Conservation (phyloP, 2,113 vertebrate genomes). For the Spheniscus mendiculus region DNA sequence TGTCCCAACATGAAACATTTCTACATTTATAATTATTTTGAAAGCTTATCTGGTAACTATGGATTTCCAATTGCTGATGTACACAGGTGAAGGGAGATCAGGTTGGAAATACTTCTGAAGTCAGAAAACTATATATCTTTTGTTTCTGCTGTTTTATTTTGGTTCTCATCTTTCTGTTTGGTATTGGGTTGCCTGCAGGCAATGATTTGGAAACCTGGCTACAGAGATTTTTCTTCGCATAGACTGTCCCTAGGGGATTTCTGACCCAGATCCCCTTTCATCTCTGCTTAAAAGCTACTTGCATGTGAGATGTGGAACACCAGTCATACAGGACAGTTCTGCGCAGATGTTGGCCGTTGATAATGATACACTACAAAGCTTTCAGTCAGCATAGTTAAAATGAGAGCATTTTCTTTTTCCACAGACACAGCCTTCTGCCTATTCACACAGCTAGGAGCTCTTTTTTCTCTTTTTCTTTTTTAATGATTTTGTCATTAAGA, state of each 20-base stretch:
- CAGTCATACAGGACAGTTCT: slow-evolving; percentile 16
- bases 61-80: neutral
- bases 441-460: neutral
- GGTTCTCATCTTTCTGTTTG: slow-evolving; percentile 30
- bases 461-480: neutral
- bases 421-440: neutral
- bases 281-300: slow-evolving; percentile 40
- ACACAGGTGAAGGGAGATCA: neutral
- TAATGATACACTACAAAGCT: neutral
- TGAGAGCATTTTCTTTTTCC: neutral
- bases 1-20: neutral
- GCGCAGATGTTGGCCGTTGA: slow-evolving; percentile 51
- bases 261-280: slow-evolving; percentile 48
- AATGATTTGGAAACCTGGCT: slow-evolving; percentile 52
- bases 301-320: neutral
- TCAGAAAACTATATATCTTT: neutral
- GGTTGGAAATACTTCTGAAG: neutral
- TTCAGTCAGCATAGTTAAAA: neutral
- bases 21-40: neutral
- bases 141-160: neutral
- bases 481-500: neutral
- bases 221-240: neutral
- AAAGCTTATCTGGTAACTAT: neutral
- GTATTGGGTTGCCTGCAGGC: slow-evolving; percentile 13
- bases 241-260: slow-evolving; percentile 30